Conservation (phyloP, 2,113 vertebrate genomes). For the Pteropus alecto region DNA sequence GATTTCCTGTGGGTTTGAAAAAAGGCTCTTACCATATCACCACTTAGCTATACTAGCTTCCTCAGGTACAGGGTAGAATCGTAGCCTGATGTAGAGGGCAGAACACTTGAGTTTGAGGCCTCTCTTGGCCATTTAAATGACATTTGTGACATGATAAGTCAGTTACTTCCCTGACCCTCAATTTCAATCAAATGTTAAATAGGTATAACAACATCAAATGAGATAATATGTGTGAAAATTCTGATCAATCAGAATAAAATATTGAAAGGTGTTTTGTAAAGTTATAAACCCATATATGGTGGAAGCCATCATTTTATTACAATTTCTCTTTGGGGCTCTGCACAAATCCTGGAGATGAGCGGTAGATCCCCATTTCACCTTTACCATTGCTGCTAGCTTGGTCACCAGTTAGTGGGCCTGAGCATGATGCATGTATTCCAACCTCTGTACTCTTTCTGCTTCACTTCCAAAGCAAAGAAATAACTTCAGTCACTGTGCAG, state of each 20-base stretch:
- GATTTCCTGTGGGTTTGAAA: neutral
- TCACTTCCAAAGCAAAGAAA: neutral
- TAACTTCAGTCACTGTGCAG: neutral
- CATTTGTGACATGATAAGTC: neutral
- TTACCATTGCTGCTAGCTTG: neutral
- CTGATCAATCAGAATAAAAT: neutral
- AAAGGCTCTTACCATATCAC: neutral
- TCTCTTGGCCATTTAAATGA: neutral
- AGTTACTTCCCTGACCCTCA: neutral
- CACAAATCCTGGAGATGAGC: neutral
- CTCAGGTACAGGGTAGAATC: neutral
- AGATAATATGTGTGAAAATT: neutral
- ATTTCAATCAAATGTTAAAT: neutral
- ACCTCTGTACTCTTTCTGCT: neutral
- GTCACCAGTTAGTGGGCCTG: neutral
- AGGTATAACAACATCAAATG: neutral
- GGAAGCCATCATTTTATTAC: neutral
- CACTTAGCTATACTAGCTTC: neutral
- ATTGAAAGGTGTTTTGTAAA: neutral
- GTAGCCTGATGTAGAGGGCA: neutral
- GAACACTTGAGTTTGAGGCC: neutral
- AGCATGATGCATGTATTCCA: rapidly evolving
- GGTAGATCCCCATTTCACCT: neutral
- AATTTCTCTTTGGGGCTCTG: neutral
- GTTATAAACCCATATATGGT: neutral